Evolutionary conservation across 1,140 invertebrate genomes (phyloP).

Genomic region (Hormaphis cornu): DNA sequence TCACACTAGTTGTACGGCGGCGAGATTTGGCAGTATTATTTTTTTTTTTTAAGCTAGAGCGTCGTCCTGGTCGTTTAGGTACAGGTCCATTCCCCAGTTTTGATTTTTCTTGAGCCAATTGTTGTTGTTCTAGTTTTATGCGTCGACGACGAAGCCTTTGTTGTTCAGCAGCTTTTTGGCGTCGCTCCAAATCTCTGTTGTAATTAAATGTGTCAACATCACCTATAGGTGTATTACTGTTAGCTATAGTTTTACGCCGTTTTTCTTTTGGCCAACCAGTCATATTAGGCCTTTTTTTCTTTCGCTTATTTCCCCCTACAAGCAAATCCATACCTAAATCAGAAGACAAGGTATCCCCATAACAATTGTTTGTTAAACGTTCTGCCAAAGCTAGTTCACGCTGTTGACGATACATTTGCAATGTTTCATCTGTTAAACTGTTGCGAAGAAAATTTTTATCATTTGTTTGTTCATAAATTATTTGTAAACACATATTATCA

Average conservation of each 20-base stretch:
- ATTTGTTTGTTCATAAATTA: constrained; percentile 17
- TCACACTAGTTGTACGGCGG: not conserved
- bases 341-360: not conserved
- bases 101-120: not conserved
- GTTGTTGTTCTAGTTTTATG: not conserved
- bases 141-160: not conserved
- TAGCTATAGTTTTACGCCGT: not conserved
- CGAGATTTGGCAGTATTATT: not conserved
- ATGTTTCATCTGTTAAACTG: not conserved
- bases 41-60: not conserved
- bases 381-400: not conserved
- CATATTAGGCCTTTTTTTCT: constrained; percentile 34
- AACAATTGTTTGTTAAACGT: not conserved
- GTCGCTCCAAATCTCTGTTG: not conserved
- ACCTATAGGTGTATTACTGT: not conserved
- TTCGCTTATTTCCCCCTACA: not conserved
- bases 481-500: constrained; percentile 26
- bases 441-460: not conserved
- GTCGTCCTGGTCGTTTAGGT: not conserved
- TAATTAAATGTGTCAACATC: not conserved
- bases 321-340: not conserved
- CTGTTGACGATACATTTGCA: not conserved
- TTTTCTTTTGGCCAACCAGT: constrained; percentile 33
- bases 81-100: not conserved
- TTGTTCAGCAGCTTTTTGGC: not conserved